Evolutionary conservation across 2,888 invertebrate genomes (phyloP).

Genomic region (Eledone cirrhosa): DNA sequence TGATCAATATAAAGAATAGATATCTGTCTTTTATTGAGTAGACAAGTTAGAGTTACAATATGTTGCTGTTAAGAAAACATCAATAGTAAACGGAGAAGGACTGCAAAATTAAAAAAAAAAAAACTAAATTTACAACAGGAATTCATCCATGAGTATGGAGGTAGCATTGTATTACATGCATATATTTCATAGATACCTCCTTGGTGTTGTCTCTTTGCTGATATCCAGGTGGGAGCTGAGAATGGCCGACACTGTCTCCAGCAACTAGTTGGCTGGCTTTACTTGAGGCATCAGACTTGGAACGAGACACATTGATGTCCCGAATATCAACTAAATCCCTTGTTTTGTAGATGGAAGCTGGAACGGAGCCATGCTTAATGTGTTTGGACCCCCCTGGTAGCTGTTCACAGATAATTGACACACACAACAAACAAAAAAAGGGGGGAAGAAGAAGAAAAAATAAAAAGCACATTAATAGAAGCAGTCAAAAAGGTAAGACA

Average conservation of each 20-base stretch:
- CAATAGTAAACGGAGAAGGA: conserved; percentile 18
- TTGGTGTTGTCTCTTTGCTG: conserved; percentile 24
- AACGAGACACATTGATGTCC: conserved; percentile 43
- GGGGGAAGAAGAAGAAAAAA: not conserved
- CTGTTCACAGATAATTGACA: conserved; percentile 35
- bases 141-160: conserved; percentile 18
- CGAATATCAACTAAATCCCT: conserved; percentile 36
- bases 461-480: conserved; percentile 17
- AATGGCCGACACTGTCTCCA: not conserved
- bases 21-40: no score
- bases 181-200: conserved; percentile 29
- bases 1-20: no score
- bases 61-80: not conserved
- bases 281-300: conserved; percentile 51
- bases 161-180: conserved; percentile 24
- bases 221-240: conserved; percentile 24
- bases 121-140: conserved; percentile 6
- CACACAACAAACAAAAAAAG: conserved; percentile 17
- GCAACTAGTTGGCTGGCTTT: conserved; percentile 15
- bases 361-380: conserved; percentile 56
- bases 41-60: no score
- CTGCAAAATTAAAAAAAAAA: conserved; percentile 1
- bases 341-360: conserved; percentile 48
- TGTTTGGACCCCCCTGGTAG: conserved; percentile 46
- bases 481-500: conserved; percentile 23